These are phyloP conservation scores for Ptyas mucosa DNA, from an alignment of 2,113 vertebrate species.

Conservation along the genomic window DNA sequence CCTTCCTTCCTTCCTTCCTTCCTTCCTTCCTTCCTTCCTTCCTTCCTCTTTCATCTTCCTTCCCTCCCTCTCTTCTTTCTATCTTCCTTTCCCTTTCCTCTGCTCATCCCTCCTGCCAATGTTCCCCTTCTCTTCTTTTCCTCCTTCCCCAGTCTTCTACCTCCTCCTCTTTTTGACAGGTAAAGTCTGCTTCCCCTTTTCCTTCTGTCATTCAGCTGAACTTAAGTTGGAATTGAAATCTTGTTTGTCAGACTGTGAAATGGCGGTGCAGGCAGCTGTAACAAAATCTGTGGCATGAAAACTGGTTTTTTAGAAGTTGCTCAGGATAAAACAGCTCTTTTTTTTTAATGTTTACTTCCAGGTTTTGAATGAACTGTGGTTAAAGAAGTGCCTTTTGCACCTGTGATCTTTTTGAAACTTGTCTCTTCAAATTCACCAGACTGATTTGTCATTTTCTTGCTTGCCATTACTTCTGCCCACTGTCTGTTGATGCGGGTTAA, in stretches of 20 bases:
- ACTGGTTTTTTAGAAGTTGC: slow-evolving; percentile 50
- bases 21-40: no score
- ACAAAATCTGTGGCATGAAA: slow-evolving; percentile 52
- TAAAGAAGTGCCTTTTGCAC: slow-evolving; percentile 50
- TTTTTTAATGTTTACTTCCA: slow-evolving; percentile 57
- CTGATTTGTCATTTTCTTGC: slow-evolving; percentile 65
- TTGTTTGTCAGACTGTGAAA: slow-evolving; percentile 43
- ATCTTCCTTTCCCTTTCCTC: background rate
- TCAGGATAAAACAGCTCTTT: slow-evolving; percentile 53
- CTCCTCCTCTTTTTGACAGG: background rate
- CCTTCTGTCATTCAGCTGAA: slow-evolving; percentile 2
- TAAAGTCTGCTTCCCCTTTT: background rate
- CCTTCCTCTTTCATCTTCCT: no score
- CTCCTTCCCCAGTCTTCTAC: background rate
- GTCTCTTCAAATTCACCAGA: slow-evolving; percentile 61
- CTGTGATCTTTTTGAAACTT: slow-evolving; percentile 60
- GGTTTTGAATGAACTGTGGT: slow-evolving; percentile 55
- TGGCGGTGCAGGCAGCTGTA: slow-evolving; percentile 3
- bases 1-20: background rate
- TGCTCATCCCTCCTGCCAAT: background rate
- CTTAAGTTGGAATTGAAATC: slow-evolving; percentile 48
- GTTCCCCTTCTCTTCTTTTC: background rate
- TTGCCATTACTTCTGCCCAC: slow-evolving; percentile 58
- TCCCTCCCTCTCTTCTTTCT: no score
- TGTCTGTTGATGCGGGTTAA: slow-evolving; percentile 42